phyloP scores from a whole-genome alignment of 2,888 invertebrate species.

The Frankliniella intonsa region DNA sequence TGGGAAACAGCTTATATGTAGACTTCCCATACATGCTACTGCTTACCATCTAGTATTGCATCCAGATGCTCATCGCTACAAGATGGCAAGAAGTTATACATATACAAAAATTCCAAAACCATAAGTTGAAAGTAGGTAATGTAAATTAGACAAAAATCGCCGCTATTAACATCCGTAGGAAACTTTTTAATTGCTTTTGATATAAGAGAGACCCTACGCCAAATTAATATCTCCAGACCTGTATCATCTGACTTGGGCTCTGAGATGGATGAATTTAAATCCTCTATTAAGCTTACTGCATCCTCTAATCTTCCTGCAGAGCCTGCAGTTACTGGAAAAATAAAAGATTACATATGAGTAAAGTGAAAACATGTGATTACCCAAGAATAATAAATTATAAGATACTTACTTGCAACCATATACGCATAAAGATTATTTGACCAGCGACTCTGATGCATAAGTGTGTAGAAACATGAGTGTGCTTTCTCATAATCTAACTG shows the following conservation, averaged over 20 bases:
- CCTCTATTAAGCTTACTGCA: constrained; percentile 38
- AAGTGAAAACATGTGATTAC: neutral
- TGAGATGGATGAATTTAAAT: neutral
- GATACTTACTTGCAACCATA: constrained; percentile 50
- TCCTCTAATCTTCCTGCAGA: constrained; percentile 47
- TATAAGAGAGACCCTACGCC: constrained; percentile 2
- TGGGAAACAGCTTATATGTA: neutral
- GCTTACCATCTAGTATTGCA: constrained; percentile 1
- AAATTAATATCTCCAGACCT: neutral
- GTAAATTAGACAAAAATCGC: neutral
- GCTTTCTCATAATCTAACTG: constrained; percentile 56
- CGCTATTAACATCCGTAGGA: neutral
- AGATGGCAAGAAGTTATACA: constrained; percentile 1
- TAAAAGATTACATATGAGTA: neutral
- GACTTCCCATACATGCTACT: neutral
- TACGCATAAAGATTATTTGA: constrained; percentile 63
- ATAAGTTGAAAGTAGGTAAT: neutral
- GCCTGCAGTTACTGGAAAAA: constrained; percentile 49
- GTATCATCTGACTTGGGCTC: neutral
- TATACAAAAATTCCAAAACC: constrained; percentile 11
- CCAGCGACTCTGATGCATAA: constrained; percentile 60
- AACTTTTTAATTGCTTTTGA: constrained; percentile 18
- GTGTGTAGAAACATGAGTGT: constrained; percentile 50
- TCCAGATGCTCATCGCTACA: constrained; percentile 9
- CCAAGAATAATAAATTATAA: neutral